Base-by-base conservation (phyloP, 2,113 vertebrate genomes). In the Cisticola juncidis region DNA sequence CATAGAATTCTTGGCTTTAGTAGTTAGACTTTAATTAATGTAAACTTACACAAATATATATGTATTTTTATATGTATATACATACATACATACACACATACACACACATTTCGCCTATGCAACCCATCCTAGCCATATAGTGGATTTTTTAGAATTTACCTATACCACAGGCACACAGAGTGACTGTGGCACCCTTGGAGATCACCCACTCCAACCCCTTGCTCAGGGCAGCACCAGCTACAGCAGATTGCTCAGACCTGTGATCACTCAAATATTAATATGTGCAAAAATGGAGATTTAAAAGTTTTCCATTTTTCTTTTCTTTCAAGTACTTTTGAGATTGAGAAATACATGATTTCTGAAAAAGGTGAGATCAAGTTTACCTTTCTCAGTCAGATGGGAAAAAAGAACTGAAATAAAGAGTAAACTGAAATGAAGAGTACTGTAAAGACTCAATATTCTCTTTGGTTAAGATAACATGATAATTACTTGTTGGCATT, bases 401-500 rank as follows among this genome's bases (percentile, higher is more conserved):
- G 23, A 65, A 74, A 85, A 81, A 62, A 50, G 6, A 69, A 31
- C 40, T 57, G 24, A 61, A 72, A 69, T 33, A 47, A 20, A 69
- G 35, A 50, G 20, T n/a, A 29, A 64, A 54, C 23, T 47, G 81
- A 64, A 73, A 84, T 64, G 28, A 64, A 73, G 23, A 56, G 4
- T 58, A 48, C 18, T 31, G 12, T 42, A 64, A 94, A 83, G 66
- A 68, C 18, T 61, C 60, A 62, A 38, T 54, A 77, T 51, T 64
- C 47, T 68, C 13, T 87, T 91, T 23, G 17, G 11, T 72, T 82
- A 70, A 78, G 33, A 57, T 40, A 61, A 22, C 13, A 65, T 18
- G 72, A 83, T 70, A 57, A 86, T 79, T 64, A 91, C 71, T 80
- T 93, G 57, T 72, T 93, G 65, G 45, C 29, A 81, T 72, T 85